phyloP scores from a whole-genome alignment of 1,140 invertebrate genomes.

The Goniozus legneri region DNA sequence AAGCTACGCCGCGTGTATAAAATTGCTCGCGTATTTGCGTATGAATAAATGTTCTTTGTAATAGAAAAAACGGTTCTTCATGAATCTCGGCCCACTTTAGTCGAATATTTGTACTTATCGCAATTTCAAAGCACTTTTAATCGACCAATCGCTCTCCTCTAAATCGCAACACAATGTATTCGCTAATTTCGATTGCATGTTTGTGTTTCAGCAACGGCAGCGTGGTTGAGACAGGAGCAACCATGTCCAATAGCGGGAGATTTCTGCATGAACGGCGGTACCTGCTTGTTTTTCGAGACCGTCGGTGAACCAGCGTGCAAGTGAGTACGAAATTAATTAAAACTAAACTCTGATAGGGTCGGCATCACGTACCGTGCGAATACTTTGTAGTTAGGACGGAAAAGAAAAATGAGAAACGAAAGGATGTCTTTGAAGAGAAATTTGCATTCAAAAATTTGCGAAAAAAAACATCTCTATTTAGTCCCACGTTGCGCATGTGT shows the following conservation, averaged over 20 bases:
- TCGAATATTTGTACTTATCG: no score
- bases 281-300: slow-evolving; percentile 74
- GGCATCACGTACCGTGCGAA: background rate
- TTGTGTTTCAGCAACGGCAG: slow-evolving; percentile 56
- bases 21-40: no score
- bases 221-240: slow-evolving; percentile 59
- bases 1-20: no score
- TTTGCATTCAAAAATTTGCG: background rate
- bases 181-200: no score
- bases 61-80: no score
- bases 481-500: background rate
- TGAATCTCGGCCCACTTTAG: no score
- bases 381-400: background rate
- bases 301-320: slow-evolving; percentile 76
- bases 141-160: no score
- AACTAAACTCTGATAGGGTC: background rate
- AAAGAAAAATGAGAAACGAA: background rate
- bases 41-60: no score
- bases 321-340: slow-evolving; percentile 54
- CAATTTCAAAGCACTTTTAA: no score
- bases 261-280: slow-evolving; percentile 78
- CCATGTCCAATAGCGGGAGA: slow-evolving; percentile 65
- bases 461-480: background rate
- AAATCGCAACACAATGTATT: no score
- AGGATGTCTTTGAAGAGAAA: background rate